phyloP scores from a whole-genome alignment of 2,888 invertebrate species.

The Lithophane semibrunnea region DNA sequence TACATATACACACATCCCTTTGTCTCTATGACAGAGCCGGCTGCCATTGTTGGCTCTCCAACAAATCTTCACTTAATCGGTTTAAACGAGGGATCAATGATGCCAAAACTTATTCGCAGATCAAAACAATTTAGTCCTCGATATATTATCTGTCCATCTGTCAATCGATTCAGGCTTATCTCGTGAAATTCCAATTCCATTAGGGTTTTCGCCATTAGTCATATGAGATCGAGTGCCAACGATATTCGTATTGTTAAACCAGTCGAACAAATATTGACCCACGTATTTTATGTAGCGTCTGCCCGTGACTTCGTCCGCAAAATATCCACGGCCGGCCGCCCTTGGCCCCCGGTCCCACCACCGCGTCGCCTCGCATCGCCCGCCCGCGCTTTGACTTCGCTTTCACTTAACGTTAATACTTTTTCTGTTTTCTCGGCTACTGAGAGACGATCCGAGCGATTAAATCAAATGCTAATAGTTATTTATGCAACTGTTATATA shows the following conservation, averaged over 20 bases:
- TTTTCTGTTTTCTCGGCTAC: no score
- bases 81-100: constrained; percentile 39
- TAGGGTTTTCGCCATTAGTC: constrained; percentile 39
- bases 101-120: constrained; percentile 35
- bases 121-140: constrained; percentile 29
- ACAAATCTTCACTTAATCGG: constrained; percentile 44
- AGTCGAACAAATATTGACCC: constrained; percentile 8
- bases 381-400: no score
- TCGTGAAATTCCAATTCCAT: constrained; percentile 50
- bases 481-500: no score
- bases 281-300: neutral
- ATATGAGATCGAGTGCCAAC: constrained; percentile 34
- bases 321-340: no score
- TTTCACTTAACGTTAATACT: no score
- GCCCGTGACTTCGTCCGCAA: no score
- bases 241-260: constrained; percentile 20
- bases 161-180: constrained; percentile 51
- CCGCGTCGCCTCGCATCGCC: no score
- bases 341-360: no score
- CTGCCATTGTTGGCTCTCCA: constrained; percentile 34
- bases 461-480: no score
- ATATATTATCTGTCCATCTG: constrained; percentile 42
- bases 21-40: constrained; percentile 35
- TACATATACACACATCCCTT: constrained; percentile 24
- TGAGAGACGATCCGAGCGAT: no score